Conservation (phyloP, 2,797 vertebrate genomes). For the Labeo calbasu region DNA sequence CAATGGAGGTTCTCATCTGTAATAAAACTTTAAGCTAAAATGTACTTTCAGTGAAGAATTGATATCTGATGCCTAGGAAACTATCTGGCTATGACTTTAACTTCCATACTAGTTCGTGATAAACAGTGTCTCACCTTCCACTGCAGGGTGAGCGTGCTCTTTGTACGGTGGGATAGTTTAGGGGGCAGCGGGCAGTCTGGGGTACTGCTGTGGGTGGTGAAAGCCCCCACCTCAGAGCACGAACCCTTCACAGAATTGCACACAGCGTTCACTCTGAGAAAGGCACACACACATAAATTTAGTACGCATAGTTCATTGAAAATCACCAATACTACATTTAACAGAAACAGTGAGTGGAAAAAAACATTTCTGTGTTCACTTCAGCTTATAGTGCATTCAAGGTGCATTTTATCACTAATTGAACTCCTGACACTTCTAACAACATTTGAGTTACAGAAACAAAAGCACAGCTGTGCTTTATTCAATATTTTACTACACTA, state of each 20-base stretch:
- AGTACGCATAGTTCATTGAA: neutral
- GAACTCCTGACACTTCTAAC: neutral
- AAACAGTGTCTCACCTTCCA: constrained; percentile 88
- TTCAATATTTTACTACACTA: neutral
- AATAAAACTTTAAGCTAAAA: neutral
- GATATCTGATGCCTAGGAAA: neutral
- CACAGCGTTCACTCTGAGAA: constrained; percentile 85
- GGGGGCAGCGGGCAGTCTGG: constrained; percentile 90
- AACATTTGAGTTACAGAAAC: neutral
- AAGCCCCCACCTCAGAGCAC: constrained; percentile 88
- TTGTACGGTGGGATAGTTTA: constrained; percentile 90
- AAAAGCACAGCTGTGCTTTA: neutral
- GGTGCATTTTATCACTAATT: neutral
- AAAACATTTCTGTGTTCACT: too few relatives aligned
- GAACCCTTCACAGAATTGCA: constrained; percentile 92
- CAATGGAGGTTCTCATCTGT: neutral
- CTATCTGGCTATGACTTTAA: neutral
- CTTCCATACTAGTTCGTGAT: neutral
- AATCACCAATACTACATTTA: neutral
- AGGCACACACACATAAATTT: constrained; percentile 34
- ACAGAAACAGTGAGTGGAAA: neutral
- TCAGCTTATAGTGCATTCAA: neutral
- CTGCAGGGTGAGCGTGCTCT: constrained; percentile 91
- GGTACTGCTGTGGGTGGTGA: constrained; percentile 92
- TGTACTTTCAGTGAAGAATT: neutral